Conservation (phyloP, 2,113 vertebrate genomes). For the Ammodramus savannarum region DNA sequence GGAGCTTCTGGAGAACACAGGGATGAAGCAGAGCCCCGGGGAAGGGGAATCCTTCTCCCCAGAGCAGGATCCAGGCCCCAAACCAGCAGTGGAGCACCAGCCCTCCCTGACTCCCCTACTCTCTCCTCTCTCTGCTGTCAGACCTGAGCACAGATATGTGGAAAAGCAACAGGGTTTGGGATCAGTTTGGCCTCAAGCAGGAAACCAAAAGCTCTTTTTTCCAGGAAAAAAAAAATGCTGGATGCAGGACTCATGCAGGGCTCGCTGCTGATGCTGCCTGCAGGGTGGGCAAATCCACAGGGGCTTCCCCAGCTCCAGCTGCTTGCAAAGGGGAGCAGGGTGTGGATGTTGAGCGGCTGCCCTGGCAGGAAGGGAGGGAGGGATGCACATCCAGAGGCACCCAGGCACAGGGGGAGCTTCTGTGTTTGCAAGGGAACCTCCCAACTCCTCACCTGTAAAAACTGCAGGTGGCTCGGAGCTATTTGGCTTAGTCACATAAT, state of each 20-base stretch:
- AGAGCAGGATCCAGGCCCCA: not conserved
- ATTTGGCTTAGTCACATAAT: conserved; percentile 89
- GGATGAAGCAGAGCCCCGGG: not conserved
- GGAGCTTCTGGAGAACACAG: not conserved
- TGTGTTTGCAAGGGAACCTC: not conserved
- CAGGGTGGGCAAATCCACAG: not conserved
- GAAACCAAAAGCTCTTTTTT: not conserved
- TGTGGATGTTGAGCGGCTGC: not conserved
- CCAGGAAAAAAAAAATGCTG: not conserved
- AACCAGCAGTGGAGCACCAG: not conserved
- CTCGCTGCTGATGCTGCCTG: not conserved
- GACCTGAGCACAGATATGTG: accelerated
- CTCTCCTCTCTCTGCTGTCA: not conserved
- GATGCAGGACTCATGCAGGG: not conserved
- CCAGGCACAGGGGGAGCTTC: not conserved
- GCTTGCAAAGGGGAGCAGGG: not conserved
- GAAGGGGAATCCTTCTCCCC: not conserved
- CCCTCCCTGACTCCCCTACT: not conserved
- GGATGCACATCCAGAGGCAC: not conserved
- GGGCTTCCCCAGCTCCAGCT: not conserved
- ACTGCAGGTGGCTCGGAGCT: conserved; percentile 87
- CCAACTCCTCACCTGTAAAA: conserved; percentile 86
- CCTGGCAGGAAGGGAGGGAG: not conserved
- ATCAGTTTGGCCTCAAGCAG: not conserved
- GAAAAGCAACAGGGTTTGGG: not conserved